These are phyloP conservation scores for Ashinkailepas kermadecensis DNA, from an alignment of 2,888 invertebrate species.

Conservation along the genomic window DNA sequence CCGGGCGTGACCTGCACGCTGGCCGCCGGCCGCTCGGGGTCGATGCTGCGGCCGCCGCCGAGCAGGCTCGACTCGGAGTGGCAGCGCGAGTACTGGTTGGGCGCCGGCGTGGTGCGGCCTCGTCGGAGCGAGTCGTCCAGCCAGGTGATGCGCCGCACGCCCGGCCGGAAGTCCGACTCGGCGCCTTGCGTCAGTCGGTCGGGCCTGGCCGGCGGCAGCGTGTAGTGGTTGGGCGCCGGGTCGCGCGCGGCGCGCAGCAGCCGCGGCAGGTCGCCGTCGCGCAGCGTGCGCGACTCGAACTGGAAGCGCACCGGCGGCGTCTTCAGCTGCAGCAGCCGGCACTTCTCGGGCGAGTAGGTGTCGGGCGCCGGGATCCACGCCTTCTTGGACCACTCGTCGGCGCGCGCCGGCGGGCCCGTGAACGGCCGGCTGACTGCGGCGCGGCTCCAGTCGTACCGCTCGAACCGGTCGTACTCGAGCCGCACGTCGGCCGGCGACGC, in stretches of 20 bases:
- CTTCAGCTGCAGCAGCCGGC: background rate
- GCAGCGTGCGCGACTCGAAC: constrained; percentile 1
- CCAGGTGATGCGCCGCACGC: background rate
- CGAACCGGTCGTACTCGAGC: background rate
- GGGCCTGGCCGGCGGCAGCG: background rate
- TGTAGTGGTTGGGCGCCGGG: background rate
- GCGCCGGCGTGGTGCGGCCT: background rate
- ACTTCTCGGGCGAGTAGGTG: background rate
- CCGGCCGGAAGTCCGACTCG: background rate
- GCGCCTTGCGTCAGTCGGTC: background rate
- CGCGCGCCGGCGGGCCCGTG: background rate
- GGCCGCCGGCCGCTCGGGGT: background rate
- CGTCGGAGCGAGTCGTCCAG: constrained; percentile 11
- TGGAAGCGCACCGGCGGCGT: background rate
- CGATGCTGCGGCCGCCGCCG: background rate
- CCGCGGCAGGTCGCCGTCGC: background rate
- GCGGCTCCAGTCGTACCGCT: background rate
- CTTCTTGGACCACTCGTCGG: background rate
- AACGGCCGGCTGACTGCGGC: background rate
- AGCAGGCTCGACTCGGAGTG: constrained; percentile 13
- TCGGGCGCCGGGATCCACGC: constrained; percentile 4
- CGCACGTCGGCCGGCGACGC: background rate
- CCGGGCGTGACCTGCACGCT: background rate
- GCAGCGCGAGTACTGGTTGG: constrained; percentile 16
- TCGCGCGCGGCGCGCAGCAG: background rate